Evolutionary conservation across 1,140 invertebrate species (phyloP).

Genomic region (Bacillus rossius): DNA sequence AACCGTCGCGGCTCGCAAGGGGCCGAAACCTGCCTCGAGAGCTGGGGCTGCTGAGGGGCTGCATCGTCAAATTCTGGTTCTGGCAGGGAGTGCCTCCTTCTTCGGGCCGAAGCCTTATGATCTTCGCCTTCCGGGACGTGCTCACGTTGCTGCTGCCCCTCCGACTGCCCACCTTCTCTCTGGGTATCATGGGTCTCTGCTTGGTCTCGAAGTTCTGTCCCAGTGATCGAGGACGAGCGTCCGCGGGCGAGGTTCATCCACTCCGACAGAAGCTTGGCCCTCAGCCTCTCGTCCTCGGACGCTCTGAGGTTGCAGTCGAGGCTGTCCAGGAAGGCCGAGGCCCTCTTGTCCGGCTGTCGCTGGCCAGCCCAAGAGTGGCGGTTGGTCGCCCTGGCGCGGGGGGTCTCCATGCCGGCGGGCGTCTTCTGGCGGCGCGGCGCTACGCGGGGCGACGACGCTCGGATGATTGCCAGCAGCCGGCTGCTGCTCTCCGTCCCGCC

Average conservation of each 20-base stretch:
- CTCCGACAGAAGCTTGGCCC: conserved; percentile 43
- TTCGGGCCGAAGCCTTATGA: neutral
- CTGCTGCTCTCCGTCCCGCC: conserved; percentile 34
- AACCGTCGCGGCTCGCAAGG: conserved; percentile 8
- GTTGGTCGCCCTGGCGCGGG: neutral
- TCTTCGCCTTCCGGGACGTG: too few species aligned
- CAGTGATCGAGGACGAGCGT: conserved; percentile 12
- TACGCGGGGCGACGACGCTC: conserved; percentile 24
- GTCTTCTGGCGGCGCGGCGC: conserved; percentile 2
- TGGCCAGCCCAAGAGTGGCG: neutral
- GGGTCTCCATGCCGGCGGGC: conserved; percentile 11
- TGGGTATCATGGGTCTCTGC: too few species aligned
- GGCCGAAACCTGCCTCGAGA: conserved; percentile 2
- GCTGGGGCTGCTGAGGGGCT: neutral
- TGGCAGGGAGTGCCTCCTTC: conserved; percentile 52
- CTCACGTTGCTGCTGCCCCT: too few species aligned
- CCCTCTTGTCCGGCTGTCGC: conserved; percentile 27
- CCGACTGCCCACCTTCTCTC: too few species aligned
- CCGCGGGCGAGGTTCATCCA: conserved; percentile 46
- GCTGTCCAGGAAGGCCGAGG: conserved; percentile 11
- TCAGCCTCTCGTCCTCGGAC: conserved; percentile 32
- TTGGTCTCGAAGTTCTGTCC: neutral
- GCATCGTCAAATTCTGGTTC: conserved; percentile 52
- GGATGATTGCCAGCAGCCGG: conserved; percentile 49
- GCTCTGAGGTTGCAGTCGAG: conserved; percentile 15